phyloP scores from a whole-genome alignment of 2,888 invertebrate genomes.

The Tiliacea aurago region DNA sequence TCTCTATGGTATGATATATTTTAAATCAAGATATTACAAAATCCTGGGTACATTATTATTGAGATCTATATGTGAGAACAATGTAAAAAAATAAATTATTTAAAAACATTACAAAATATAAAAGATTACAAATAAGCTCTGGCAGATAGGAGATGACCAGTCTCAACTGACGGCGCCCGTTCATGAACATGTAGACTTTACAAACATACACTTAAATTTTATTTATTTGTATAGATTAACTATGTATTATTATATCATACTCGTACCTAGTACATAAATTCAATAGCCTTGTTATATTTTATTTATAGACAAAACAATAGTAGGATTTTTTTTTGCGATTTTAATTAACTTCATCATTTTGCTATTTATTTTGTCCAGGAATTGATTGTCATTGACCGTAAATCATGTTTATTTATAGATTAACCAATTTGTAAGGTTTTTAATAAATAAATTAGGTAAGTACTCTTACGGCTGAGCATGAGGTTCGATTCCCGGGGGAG shows the following conservation, averaged over 20 bases:
- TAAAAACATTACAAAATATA: too few species aligned
- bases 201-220: too few species aligned
- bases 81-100: too few species aligned
- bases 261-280: neutral
- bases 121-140: too few species aligned
- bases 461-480: neutral
- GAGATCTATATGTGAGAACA: too few species aligned
- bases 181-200: too few species aligned
- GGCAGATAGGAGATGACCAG: too few species aligned
- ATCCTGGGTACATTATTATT: too few species aligned
- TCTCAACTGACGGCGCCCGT: too few species aligned
- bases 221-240: too few species aligned
- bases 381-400: neutral
- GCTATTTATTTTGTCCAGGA: neutral
- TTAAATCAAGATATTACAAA: too few species aligned
- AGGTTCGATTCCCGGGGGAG: neutral
- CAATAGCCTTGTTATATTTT: neutral
- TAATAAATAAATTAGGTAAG: neutral
- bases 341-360: slow-evolving; percentile 11
- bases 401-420: neutral
- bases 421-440: neutral
- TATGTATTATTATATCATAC: neutral
- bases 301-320: slow-evolving; percentile 18
- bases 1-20: too few species aligned
- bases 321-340: neutral